Base-by-base conservation (phyloP, 2,888 invertebrate species). In the Orthosia gothica region DNA sequence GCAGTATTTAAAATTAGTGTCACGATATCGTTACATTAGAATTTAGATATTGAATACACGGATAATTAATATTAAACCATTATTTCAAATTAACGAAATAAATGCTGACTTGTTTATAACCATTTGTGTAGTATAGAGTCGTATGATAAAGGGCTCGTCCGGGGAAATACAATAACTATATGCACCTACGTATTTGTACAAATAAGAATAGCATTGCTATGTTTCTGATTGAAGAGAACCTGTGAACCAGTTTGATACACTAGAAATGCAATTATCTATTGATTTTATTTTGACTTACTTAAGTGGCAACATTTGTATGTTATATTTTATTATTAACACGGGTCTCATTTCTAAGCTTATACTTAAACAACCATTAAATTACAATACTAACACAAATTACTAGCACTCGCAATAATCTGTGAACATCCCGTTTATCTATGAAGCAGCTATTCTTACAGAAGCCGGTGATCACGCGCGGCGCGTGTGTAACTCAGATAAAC, bases 391-490 rank as follows among this genome's bases (percentile, higher is more conserved):
- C 20, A 23, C 13, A 32, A 23, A 18, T 13, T 11, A 62, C 9
- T 7, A 63, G 32, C 52, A 20, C 16, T 15, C 52, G 18, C 40
- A 55, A 20, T 61, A 61, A 49, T 61, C 54, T 57, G 12, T 16
- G 55, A 32, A 50, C 15, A 79, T 11, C 49, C 40, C 40, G 54
- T 70, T 61, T 79, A 70, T 70, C 61, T 70, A 50, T 11, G 40
- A 18, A 45, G 20, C 79, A 47, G 61, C 79, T 70, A 55, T 76
- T 79, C 61, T 70, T 52, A 5, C 55, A 11, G 70, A 16, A 13
- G 61, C 5, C n/a, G 47, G 54, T 55, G 76, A 79, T 76, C 76
- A 76, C 79, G 75, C 71, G 61, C 20, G 3, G 18, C 15, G 45
- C 79, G 55, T 26, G 26, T 62, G 75, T 47, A 23, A 16, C 40